Evolutionary conservation across 2,797 vertebrate species (phyloP).

Genomic region (Hyperoplus immaculatus): DNA sequence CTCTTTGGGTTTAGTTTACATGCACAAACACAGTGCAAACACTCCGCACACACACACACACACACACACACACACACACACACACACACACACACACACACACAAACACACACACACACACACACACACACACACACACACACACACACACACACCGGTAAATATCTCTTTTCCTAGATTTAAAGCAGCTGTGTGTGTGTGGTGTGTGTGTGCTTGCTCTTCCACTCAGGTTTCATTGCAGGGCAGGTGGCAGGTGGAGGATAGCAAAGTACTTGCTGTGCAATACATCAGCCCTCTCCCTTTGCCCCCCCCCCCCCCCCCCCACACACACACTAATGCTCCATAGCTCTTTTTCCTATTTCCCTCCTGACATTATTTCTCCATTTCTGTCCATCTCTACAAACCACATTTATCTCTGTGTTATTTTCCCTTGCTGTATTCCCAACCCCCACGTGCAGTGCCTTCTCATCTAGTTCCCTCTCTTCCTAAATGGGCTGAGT

Average conservation of each 20-base stretch:
- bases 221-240: conserved; percentile 40
- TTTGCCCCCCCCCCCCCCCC: conserved; percentile 7
- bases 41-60: neutral
- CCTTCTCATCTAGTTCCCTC: conserved; percentile 59
- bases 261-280: conserved; percentile 50
- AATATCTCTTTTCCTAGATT: conserved; percentile 15
- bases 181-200: conserved; percentile 21
- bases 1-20: conserved; percentile 27
- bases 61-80: too few species aligned
- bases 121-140: neutral
- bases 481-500: conserved; percentile 64
- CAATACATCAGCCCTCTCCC: conserved; percentile 50
- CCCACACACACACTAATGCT: conserved; percentile 21
- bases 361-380: conserved; percentile 51
- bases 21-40: neutral
- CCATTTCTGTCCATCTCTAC: conserved; percentile 52
- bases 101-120: neutral
- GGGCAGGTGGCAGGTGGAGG: conserved; percentile 55
- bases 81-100: too few species aligned
- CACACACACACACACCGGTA: conserved; percentile 2
- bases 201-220: conserved; percentile 23
- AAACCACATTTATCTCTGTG: conserved; percentile 49
- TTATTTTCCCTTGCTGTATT: conserved; percentile 44
- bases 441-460: conserved; percentile 7
- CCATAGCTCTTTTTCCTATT: conserved; percentile 39